Conservation (phyloP, 23 tunicate species). For the Halocynthia roretzi region DNA sequence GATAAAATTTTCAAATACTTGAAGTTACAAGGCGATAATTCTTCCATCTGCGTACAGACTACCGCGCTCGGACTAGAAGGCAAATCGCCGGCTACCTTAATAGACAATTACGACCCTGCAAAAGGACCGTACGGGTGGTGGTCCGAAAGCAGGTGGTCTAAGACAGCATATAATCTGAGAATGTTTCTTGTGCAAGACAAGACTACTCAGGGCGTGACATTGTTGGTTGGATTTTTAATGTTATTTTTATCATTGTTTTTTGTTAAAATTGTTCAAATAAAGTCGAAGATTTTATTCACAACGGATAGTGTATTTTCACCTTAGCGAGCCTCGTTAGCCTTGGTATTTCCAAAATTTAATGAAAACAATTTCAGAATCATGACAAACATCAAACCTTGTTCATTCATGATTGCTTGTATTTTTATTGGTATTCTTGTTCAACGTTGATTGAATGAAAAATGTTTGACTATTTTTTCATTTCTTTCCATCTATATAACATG, state of each 20-base stretch:
- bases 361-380: too few species aligned
- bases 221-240: conserved; percentile 53
- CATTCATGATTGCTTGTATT: too few species aligned
- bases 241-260: neutral
- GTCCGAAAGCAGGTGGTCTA: conserved; percentile 79
- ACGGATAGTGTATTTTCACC: neutral
- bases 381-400: too few species aligned
- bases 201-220: conserved; percentile 38
- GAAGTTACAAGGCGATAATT: neutral
- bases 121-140: conserved; percentile 35
- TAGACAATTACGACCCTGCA: conserved; percentile 10
- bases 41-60: neutral
- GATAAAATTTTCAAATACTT: conserved; percentile 15
- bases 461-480: too few species aligned
- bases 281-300: conserved; percentile 11
- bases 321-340: too few species aligned
- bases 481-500: too few species aligned
- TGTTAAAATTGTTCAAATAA: neutral
- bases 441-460: too few species aligned
- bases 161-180: conserved; percentile 32
- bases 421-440: too few species aligned
- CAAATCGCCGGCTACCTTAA: conserved; percentile 8
- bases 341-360: too few species aligned
- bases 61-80: conserved; percentile 7
- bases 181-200: conserved; percentile 57